Evolutionary conservation across 2,888 invertebrate genomes (phyloP).

Genomic region (Oithona nana): DNA sequence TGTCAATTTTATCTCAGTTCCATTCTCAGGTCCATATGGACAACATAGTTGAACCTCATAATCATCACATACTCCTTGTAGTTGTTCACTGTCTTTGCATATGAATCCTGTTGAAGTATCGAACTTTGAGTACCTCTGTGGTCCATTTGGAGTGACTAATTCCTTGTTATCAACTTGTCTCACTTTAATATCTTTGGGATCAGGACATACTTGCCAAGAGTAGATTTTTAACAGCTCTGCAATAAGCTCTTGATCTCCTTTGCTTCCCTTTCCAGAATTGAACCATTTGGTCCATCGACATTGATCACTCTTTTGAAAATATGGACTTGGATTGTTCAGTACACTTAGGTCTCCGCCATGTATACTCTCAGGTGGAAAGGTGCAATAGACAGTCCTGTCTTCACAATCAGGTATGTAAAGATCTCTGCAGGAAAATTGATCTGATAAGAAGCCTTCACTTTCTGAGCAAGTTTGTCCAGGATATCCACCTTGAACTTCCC

Average conservation of each 20-base stretch:
- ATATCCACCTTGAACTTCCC: background rate
- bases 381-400: background rate
- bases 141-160: background rate
- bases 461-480: background rate
- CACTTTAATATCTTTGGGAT: background rate
- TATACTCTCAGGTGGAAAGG: background rate
- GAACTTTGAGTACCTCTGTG: background rate
- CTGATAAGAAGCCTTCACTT: background rate
- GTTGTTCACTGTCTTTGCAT: background rate
- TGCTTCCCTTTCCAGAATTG: background rate
- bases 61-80: background rate
- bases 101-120: background rate
- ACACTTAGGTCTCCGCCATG: background rate
- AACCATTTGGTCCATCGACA: background rate
- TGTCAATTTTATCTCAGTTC: background rate
- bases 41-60: background rate
- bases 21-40: background rate
- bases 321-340: background rate
- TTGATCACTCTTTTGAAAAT: background rate
- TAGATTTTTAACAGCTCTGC: background rate
- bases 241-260: background rate
- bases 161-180: background rate
- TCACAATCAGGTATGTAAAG: background rate
- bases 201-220: background rate
- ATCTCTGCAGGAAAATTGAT: background rate